Base-by-base conservation (phyloP, 2,797 vertebrate genomes). In the Siniperca obscura region DNA sequence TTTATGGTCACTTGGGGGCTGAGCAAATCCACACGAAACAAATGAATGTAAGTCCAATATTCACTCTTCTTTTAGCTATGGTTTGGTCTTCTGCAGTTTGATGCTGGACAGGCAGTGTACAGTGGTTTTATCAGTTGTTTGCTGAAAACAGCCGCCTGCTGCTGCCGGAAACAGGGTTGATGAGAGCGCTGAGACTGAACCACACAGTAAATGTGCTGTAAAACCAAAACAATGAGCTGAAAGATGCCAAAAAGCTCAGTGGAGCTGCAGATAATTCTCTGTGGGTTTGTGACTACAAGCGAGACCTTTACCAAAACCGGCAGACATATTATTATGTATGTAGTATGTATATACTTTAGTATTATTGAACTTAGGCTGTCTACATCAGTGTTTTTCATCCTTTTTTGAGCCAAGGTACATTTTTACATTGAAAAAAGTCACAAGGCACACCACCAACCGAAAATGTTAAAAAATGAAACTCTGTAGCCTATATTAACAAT, bases 211-310 rank as follows among this genome's bases (percentile, higher is more conserved):
- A 40, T 30, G 50, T 30, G 42, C 22, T 9, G 42, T 22, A 17
- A 38, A 70, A 74, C 30, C 48, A 56, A 67, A 79, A 44, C 55
- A 62, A 34, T 11, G 19, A 66, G n/a, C 60, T 46, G 34, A 71
- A 56, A 74, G 53, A 40, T 46, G 5, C 40, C 30, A 25, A 27
- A 62, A 27, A 30, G 9, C 1, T 61, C 16, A 16, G 13, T 1
- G 13, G 14, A 22, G 62, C 56, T 1, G 6, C 61, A 44, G 17
- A 34, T 5, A 19, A 34, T 50, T 21, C 7, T 55, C n/a, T 13
- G n/a, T 13, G 19, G 4, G 27, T 44, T 27, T 57, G 38, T 68
- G 25, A 36, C 14, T 62, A 5, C 19, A 55, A 44, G 1, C 0
- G 0, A 46, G 1, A 6, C 40, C 0, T 42, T 60, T 44, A 25